A percentile compares a stretch with the other conserved stretches of the same genome.
Conservation (phyloP, 2,797 vertebrate species). For the Mormyrops attenuatus region DNA sequence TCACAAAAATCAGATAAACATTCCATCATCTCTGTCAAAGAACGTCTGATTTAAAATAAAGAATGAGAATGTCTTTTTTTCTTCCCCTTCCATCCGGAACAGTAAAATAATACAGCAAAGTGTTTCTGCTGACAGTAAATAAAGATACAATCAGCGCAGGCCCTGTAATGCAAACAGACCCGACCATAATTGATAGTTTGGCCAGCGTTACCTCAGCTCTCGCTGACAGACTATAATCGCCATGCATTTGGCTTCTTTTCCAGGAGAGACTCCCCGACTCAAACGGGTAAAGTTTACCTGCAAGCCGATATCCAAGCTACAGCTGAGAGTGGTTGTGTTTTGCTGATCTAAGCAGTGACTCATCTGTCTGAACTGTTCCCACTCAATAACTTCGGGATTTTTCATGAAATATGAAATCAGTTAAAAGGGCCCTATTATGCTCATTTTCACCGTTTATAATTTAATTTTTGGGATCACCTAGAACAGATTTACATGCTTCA, state of each 20-base stretch:
- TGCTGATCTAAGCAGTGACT: neutral
- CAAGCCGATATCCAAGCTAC: neutral
- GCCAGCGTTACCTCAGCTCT: slow-evolving; percentile 15
- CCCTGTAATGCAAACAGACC: slow-evolving; percentile 27
- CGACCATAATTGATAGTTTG: slow-evolving; percentile 25
- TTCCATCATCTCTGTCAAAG: neutral
- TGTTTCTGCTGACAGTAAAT: slow-evolving; percentile 41
- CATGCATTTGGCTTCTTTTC: neutral
- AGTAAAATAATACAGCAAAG: slow-evolving; percentile 27
- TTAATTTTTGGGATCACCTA: neutral
- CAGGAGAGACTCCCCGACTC: neutral
- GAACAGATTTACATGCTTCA: neutral
- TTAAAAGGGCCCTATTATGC: neutral
- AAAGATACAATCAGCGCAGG: slow-evolving; percentile 40
- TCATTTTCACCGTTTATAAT: neutral
- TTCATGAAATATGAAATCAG: neutral
- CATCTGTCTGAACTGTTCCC: neutral
- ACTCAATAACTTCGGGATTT: neutral
- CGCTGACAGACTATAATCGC: neutral
- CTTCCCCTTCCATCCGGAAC: slow-evolving; percentile 17
- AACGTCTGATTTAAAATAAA: neutral
- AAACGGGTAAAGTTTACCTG: neutral
- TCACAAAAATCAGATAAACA: neutral
- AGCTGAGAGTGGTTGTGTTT: neutral
- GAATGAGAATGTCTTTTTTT: slow-evolving; percentile 11